These are phyloP conservation scores for Sylvicola fuscatus DNA, from an alignment of 2,888 invertebrate genomes.

Conservation along the genomic window DNA sequence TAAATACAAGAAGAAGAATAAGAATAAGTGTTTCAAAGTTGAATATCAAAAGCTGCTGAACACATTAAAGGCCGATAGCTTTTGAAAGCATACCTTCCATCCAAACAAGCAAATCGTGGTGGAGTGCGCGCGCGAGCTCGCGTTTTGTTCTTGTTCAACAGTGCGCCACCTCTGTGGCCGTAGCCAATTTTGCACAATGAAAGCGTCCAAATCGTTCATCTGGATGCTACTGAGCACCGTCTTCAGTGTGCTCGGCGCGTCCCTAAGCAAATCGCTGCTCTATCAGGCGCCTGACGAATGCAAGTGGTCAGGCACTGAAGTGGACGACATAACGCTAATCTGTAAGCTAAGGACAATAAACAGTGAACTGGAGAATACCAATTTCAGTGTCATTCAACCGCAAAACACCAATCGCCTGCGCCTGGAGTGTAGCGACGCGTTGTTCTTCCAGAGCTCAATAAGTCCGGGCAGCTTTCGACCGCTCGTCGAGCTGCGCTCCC, in stretches of 20 bases:
- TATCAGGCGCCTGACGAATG: constrained; percentile 53
- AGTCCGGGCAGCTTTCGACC: constrained; percentile 63
- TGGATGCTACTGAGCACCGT: constrained; percentile 6
- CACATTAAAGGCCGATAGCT: too few relatives aligned
- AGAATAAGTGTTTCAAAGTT: too few relatives aligned
- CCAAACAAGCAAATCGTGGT: too few relatives aligned
- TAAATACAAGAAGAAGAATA: too few relatives aligned
- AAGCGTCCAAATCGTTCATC: constrained; percentile 4
- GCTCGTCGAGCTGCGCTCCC: constrained; percentile 55
- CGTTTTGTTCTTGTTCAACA: too few relatives aligned
- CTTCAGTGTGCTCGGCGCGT: constrained; percentile 20
- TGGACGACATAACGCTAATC: constrained; percentile 51
- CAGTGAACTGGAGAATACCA: constrained; percentile 72
- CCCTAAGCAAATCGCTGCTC: constrained; percentile 21
- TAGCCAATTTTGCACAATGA: background rate
- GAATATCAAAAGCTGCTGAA: too few relatives aligned
- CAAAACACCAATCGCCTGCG: constrained; percentile 63
- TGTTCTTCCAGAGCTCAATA: constrained; percentile 59
- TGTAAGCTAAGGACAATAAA: constrained; percentile 67
- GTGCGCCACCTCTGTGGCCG: too few relatives aligned
- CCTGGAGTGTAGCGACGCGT: constrained; percentile 60
- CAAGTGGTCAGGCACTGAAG: constrained; percentile 23
- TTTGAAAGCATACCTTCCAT: too few relatives aligned
- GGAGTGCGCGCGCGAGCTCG: too few relatives aligned
- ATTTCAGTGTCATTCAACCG: constrained; percentile 69